phyloP scores from a whole-genome alignment of 2,113 vertebrate species.

The Opisthocomus hoazin region DNA sequence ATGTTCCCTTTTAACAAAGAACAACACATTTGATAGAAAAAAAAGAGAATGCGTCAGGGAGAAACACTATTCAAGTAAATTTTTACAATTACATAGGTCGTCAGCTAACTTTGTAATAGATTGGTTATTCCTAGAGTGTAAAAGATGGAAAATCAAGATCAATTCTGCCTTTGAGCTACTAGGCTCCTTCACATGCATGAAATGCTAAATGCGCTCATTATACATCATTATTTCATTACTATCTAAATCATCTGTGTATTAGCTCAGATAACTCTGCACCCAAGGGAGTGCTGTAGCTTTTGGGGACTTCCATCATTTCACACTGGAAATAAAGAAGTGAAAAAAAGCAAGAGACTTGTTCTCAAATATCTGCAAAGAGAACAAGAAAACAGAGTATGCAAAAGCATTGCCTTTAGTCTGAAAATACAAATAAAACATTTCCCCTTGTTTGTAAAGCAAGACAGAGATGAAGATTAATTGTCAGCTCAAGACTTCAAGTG shows the following conservation, averaged over 20 bases:
- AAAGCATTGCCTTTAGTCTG: neutral
- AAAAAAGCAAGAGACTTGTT: neutral
- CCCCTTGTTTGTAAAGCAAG: neutral
- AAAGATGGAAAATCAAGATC: constrained; percentile 39
- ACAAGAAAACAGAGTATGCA: neutral
- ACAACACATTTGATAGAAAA: neutral
- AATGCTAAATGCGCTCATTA: constrained; percentile 56
- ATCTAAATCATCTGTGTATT: constrained; percentile 56
- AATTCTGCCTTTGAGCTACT: constrained; percentile 33
- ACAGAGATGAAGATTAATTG: neutral
- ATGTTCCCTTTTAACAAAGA: neutral
- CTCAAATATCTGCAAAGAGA: neutral
- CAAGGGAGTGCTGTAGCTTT: constrained; percentile 50
- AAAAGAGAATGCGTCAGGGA: neutral
- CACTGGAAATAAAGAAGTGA: neutral
- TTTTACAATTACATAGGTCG: neutral
- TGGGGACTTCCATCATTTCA: constrained; percentile 3
- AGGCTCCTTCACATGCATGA: constrained; percentile 46
- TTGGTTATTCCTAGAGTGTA: neutral
- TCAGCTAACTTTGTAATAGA: neutral
- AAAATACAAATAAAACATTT: constrained; percentile 19
- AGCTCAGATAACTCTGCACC: constrained; percentile 52
- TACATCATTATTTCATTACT: constrained; percentile 64
- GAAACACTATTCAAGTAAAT: neutral
- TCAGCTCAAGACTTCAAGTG: neutral